phyloP scores from a whole-genome alignment of 2,113 vertebrate species.

The Dissostichus mawsoni region DNA sequence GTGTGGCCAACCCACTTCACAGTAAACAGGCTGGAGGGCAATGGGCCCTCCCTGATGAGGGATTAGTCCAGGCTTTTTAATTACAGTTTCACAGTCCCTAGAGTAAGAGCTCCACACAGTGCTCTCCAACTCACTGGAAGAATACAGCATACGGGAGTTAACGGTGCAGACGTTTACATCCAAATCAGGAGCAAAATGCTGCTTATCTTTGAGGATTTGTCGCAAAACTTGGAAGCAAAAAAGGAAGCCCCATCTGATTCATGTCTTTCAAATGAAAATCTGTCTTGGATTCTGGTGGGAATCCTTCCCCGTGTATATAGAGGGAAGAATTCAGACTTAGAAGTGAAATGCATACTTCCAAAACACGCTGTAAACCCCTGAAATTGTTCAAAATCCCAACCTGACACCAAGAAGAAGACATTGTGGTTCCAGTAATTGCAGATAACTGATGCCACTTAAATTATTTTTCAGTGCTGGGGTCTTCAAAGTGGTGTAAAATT shows the following conservation, averaged over 20 bases:
- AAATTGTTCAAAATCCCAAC: neutral
- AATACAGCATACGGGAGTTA: conserved; percentile 27
- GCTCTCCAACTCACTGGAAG: conserved; percentile 40
- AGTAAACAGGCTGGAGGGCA: conserved; percentile 72
- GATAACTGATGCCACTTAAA: conserved; percentile 16
- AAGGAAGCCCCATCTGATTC: neutral
- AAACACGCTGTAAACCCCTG: neutral
- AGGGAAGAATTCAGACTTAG: conserved; percentile 5
- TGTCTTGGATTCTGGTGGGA: conserved; percentile 1
- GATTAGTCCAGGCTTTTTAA: conserved; percentile 78
- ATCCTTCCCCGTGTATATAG: neutral
- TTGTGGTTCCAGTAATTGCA: neutral
- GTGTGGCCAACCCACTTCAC: conserved; percentile 56
- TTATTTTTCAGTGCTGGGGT: neutral
- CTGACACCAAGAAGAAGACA: neutral
- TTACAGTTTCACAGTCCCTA: conserved; percentile 67
- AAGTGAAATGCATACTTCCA: conserved; percentile 17
- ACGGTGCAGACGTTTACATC: conserved; percentile 20
- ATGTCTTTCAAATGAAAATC: conserved; percentile 13
- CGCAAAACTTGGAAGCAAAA: conserved; percentile 13
- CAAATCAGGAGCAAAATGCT: conserved; percentile 21
- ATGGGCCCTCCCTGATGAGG: conserved; percentile 62
- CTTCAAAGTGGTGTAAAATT: conserved; percentile 1
- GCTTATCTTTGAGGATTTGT: neutral
- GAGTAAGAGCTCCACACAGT: conserved; percentile 56